Base-by-base conservation (phyloP, 37 sponge, comb jelly and placozoan genomes). In the Theonella swinhoei region DNA sequence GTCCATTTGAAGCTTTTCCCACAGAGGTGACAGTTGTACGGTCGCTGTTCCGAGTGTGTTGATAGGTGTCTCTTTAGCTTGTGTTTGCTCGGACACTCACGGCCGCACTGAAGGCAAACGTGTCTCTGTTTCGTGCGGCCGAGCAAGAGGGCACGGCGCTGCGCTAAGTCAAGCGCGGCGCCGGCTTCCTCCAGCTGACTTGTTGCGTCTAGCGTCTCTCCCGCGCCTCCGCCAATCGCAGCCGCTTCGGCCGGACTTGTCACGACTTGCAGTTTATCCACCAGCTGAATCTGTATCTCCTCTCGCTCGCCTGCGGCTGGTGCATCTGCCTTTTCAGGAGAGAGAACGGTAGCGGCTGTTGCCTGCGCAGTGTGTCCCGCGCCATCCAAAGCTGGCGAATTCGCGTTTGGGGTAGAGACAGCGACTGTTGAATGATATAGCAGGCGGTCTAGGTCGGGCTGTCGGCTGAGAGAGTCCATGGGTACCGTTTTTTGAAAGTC, bases 1-100 rank as follows among this genome's bases (percentile, higher is more conserved):
- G 80, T 83, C 84, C 81, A 89, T 40, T 89, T 93, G 86, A 93
- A 93, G 24, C 66, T 75, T 58, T 82, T 83, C 2, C 84, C 77
- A 34, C 94, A 89, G 29, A 81, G 20, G 9, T 41, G 62, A 43
- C 94, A 89, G 39, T 58, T 75, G 68, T 87, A 87, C 1, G 94
- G 87, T 14, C 94, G 67, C 22, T 74, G 90, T 19, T 93, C 87
- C 4, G 92, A 83, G 72, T 89, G 94, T 4, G 90, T 83, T 29
- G 79, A 81, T 24, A 86, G 73, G 69, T 85, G 89, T 2, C 93
- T 54, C 81, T 80, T 83, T 19, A 86, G 71, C 68, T 93, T 89
- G 76, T 86, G 87, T 69, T 78, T 89, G 67, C 84, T 89, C 47
- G 90, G 79, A 69, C 89, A 88, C 78, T 81, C 89, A 31, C 86